phyloP scores from a whole-genome alignment of 2,113 vertebrate species.

The Camarhynchus parvulus region DNA sequence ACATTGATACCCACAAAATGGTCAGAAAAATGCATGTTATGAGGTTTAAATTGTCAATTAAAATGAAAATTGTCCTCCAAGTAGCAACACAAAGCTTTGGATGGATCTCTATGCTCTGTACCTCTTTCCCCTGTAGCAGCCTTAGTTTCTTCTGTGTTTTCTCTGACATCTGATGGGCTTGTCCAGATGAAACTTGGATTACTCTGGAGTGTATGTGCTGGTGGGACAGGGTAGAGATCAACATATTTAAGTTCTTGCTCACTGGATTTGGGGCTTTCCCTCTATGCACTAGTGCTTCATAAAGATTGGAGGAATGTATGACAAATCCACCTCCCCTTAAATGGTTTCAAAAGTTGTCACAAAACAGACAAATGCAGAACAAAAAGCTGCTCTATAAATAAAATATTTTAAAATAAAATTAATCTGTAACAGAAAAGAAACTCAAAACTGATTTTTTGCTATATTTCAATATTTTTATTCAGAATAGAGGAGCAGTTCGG shows the following conservation, averaged over 20 bases:
- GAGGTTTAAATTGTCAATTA: not conserved
- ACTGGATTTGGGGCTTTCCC: not conserved
- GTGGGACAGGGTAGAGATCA: not conserved
- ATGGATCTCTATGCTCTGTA: not conserved
- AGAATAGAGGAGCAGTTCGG: not conserved
- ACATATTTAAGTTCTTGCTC: not conserved
- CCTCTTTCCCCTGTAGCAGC: not conserved
- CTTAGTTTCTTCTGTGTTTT: not conserved
- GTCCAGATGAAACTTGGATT: not conserved
- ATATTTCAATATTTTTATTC: not conserved
- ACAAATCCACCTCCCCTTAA: not conserved
- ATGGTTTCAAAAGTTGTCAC: not conserved
- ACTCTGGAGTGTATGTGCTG: not conserved
- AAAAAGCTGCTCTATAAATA: not conserved
- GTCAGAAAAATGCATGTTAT: not conserved
- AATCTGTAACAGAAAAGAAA: not conserved
- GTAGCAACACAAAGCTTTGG: not conserved
- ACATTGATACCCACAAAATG: not conserved
- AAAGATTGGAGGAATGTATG: not conserved
- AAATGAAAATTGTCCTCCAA: constrained; percentile 8
- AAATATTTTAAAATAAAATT: not conserved
- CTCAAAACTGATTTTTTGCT: not conserved
- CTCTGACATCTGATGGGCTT: not conserved
- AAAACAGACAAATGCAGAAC: not conserved
- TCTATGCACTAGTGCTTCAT: not conserved